Evolutionary conservation across 2,797 vertebrate species (phyloP).

Genomic region (Acanthiza pusilla): DNA sequence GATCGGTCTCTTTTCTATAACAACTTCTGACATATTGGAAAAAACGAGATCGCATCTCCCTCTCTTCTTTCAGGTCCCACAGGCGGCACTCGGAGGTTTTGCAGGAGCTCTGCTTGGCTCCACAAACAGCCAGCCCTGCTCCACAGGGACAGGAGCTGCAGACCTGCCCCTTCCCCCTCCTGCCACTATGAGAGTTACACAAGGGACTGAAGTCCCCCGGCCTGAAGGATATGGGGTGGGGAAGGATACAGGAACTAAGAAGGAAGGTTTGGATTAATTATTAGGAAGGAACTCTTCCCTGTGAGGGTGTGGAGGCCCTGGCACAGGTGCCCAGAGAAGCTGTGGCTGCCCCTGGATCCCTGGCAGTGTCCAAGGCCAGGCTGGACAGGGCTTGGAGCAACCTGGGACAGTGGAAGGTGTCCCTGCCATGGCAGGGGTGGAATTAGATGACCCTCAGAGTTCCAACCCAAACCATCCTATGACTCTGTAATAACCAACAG

Average conservation of each 20-base stretch:
- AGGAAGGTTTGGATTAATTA: background rate
- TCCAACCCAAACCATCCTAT: background rate
- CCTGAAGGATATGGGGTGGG: accelerated
- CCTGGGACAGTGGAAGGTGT: background rate
- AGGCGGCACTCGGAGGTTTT: background rate
- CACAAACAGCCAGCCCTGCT: background rate
- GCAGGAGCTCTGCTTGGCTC: background rate
- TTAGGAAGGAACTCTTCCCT: background rate
- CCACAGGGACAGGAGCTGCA: background rate
- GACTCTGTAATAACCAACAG: background rate
- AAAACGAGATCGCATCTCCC: background rate
- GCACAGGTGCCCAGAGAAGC: background rate
- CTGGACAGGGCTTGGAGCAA: accelerated
- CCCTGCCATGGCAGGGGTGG: background rate
- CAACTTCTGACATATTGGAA: slow-evolving; percentile 8
- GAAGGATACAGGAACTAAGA: background rate
- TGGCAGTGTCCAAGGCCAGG: background rate
- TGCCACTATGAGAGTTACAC: background rate
- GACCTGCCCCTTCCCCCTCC: background rate
- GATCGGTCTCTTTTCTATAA: slow-evolving; percentile 15
- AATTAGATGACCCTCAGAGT: background rate
- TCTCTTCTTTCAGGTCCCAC: background rate
- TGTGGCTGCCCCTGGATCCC: background rate
- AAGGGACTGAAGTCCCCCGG: accelerated
- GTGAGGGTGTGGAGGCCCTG: background rate